These are phyloP conservation scores for Eurystomus glaucurus DNA, from an alignment of 2,797 vertebrate genomes.

Conservation along the genomic window DNA sequence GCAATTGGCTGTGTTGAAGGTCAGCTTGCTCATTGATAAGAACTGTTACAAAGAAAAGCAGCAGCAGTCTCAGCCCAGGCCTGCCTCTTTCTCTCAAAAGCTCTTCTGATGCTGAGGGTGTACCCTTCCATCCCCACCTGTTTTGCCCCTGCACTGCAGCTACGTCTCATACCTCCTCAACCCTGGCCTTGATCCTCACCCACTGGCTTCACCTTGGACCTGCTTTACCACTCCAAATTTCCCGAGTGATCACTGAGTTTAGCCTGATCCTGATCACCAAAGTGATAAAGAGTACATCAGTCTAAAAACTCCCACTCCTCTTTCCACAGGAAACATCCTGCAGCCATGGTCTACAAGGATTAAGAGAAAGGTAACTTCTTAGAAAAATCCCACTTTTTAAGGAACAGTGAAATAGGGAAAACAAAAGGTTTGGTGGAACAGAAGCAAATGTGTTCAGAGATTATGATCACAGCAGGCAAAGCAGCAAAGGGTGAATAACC, in stretches of 20 bases:
- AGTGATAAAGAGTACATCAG: background rate
- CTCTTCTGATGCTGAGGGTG: background rate
- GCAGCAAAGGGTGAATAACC: background rate
- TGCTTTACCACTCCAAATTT: background rate
- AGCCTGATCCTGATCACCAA: background rate
- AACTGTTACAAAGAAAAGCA: background rate
- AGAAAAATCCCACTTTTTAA: background rate
- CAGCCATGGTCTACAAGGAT: background rate
- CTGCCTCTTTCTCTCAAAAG: background rate
- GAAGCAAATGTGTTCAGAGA: background rate
- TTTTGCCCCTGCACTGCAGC: background rate
- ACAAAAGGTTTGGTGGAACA: background rate
- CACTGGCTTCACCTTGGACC: background rate
- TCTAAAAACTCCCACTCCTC: background rate
- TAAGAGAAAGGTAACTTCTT: background rate
- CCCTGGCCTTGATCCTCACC: background rate
- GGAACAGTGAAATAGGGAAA: background rate
- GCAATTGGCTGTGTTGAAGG: background rate
- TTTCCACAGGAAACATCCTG: background rate
- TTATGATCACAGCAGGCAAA: background rate
- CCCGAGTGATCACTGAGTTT: background rate
- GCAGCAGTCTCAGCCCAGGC: accelerated
- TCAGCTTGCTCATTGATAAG: background rate
- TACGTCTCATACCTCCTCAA: background rate
- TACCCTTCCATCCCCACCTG: background rate